Evolutionary conservation across 1,140 invertebrate genomes (phyloP).

Genomic region (Halesus radiatus): DNA sequence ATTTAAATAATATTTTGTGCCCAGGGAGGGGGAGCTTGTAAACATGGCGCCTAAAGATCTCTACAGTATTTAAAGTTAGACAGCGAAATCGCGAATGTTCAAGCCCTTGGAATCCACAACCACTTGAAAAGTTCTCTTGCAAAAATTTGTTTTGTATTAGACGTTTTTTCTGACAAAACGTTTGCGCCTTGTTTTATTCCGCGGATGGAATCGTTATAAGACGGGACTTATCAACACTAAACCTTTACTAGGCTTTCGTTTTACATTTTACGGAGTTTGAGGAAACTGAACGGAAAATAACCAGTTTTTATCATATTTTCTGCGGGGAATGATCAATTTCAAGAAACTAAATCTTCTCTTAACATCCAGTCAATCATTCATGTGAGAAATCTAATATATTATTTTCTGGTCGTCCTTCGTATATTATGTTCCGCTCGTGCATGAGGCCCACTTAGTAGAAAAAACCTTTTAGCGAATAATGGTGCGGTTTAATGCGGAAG

Average conservation of each 20-base stretch:
- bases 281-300: too few relatives aligned
- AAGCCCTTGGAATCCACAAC: background rate
- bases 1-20: constrained; percentile 32
- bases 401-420: too few relatives aligned
- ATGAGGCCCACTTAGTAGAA: too few relatives aligned
- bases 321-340: too few relatives aligned
- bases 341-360: too few relatives aligned
- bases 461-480: too few relatives aligned
- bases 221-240: background rate
- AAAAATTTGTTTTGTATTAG: constrained; percentile 14
- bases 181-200: constrained; percentile 1
- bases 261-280: background rate
- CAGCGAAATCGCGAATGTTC: background rate
- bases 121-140: background rate
- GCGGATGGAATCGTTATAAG: background rate
- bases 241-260: background rate
- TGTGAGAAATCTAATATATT: too few relatives aligned
- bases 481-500: too few relatives aligned
- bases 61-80: background rate
- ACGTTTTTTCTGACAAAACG: constrained; percentile 13
- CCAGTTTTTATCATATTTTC: too few relatives aligned
- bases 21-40: background rate
- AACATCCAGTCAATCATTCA: too few relatives aligned
- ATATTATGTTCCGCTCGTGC: too few relatives aligned
- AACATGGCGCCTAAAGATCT: constrained; percentile 2